phyloP scores from a whole-genome alignment of 2,113 vertebrate genomes.

The Ophiodon elongatus region DNA sequence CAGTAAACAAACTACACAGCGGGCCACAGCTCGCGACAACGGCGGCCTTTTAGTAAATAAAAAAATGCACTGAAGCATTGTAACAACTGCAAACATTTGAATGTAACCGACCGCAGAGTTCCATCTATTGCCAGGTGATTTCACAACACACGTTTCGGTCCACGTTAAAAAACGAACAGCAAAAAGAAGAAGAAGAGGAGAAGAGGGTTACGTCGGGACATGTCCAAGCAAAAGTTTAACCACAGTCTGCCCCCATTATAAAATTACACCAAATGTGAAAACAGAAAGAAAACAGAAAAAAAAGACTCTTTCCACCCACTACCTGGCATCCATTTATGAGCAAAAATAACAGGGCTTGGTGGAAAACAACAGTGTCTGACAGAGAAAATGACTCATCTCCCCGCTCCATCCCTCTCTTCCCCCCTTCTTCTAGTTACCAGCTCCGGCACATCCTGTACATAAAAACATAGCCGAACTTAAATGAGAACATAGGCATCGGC shows the following conservation, averaged over 20 bases:
- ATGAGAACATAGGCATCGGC: constrained; percentile 40
- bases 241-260: constrained; percentile 69
- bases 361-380: constrained; percentile 81
- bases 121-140: background rate
- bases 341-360: constrained; percentile 80
- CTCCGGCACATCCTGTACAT: constrained; percentile 72
- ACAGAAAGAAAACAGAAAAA: constrained; percentile 37
- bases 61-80: background rate
- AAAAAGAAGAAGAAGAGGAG: constrained; percentile 27
- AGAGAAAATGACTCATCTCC: constrained; percentile 83
- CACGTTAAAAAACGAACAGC: constrained; percentile 2
- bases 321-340: constrained; percentile 80
- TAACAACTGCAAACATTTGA: background rate
- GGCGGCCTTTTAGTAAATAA: background rate
- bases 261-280: constrained; percentile 75
- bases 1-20: no score
- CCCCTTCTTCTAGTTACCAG: constrained; percentile 65
- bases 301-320: constrained; percentile 74
- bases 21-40: no score
- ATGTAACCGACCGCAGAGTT: background rate
- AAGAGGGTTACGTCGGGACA: constrained; percentile 55
- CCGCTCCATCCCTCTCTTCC: constrained; percentile 37
- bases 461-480: constrained; percentile 61
- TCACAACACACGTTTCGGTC: constrained; percentile 41
- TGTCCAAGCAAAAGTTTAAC: constrained; percentile 59